Evolutionary conservation across 2,888 invertebrate genomes (phyloP), one percentile per base, ranked within the genome.

Genomic region (Gastracanthus pulcherrimus): DNA sequence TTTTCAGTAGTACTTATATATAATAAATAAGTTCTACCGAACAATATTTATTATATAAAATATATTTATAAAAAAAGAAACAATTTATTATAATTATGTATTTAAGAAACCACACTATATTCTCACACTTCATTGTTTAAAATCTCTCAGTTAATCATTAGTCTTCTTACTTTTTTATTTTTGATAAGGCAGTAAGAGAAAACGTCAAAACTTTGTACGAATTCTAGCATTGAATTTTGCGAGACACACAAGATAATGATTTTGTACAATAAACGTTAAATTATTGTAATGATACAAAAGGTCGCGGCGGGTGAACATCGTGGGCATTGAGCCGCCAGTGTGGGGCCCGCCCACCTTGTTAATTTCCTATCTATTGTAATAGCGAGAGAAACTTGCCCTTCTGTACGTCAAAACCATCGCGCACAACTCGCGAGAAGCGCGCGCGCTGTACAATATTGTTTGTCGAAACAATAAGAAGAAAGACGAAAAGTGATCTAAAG

Each of bases 401-500:
- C 45, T 82, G 26, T 60, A 60, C 51, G 71, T 69, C 69, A 67
- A 70, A 48, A 70, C 70, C 79, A 70, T 71, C 34, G 58, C 36
- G 45, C 55, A 3, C 31, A n/a, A 60, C 5, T 48, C 26, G 31
- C 58, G 58, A 26, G 36, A 71, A 34, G 34, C 51, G 69, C 13
- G 48, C 75, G 62, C 80, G 80, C 70, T 84, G 84, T 87, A 86
- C 71, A 82, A 85, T 85, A 76, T 75, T 87, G 84, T 87, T 86
- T 85, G 84, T 85, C 62, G 77, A 86, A 85, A 86, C 82, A 88
- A 86, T 84, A 86, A 84, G 83, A 84, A 60, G 85, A 89, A 89
- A 87, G 87, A 87, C 86, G 84, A 86, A 88, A 86, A 86, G 85
- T 88, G 86, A 88, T 87, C 86, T 80, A 83, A 84, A 82, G 84